Percentiles rank a stretch among this genome's conserved stretches.
Evolutionary conservation across 2,113 vertebrate genomes (phyloP).

Genomic region (Oryzias celebensis): DNA sequence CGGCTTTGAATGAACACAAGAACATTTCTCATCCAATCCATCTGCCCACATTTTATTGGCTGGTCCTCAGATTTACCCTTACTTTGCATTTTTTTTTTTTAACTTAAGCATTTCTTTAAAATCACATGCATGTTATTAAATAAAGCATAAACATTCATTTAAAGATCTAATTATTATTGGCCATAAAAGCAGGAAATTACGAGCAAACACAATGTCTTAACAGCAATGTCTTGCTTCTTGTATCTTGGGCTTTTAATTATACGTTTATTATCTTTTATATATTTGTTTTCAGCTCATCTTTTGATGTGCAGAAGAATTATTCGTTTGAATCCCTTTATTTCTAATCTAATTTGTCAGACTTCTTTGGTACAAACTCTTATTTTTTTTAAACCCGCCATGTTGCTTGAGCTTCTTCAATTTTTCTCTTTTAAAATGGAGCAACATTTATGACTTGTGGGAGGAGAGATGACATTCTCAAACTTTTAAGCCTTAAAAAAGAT

Average conservation of each 20-base stretch:
- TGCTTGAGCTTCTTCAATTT: conserved; percentile 4
- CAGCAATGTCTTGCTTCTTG: too few relatives aligned
- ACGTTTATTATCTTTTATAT: too few relatives aligned
- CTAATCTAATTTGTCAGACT: not conserved
- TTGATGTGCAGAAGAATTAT: too few relatives aligned
- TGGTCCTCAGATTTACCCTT: not conserved
- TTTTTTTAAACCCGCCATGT: not conserved
- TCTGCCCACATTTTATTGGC: not conserved
- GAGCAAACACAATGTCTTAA: too few relatives aligned
- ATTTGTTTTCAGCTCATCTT: too few relatives aligned
- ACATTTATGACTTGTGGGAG: conserved; percentile 25
- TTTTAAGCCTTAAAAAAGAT: conserved; percentile 25
- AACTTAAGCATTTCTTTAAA: not conserved
- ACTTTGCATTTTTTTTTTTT: not conserved
- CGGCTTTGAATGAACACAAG: not conserved
- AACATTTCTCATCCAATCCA: conserved; percentile 10
- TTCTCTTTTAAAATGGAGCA: conserved; percentile 28
- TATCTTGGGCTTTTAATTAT: too few relatives aligned
- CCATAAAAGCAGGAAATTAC: too few relatives aligned
- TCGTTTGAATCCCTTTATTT: not conserved
- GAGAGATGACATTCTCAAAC: conserved; percentile 27
- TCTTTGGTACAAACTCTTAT: too few relatives aligned
- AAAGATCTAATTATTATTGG: too few relatives aligned
- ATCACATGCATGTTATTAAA: not conserved
- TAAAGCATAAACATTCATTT: too few relatives aligned